Evolutionary conservation across 1,140 invertebrate species (phyloP), one percentile per base, ranked within the genome.

Genomic region (Anastatus disparis): DNA sequence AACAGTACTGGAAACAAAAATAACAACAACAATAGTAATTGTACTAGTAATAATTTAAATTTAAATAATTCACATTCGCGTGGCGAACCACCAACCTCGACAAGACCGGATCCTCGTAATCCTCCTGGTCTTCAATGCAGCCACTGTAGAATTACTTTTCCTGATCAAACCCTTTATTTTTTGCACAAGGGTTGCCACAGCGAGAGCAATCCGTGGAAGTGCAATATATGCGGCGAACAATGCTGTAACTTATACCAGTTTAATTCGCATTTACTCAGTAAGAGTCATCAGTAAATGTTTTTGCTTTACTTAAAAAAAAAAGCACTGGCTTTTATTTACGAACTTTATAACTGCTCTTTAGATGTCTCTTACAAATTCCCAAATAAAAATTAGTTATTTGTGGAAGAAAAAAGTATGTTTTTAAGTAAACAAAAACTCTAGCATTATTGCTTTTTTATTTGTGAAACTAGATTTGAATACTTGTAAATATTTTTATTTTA

Each of bases 171-270:
- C 0, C 88, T 98, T 31, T 98, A 98, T 86, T 96, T 98, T 86
- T 89, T 99, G 55, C 97, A 99, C 87, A 98, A 97, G 87, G 96
- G 96, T 72, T 95, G 97, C 82, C 97, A 99, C 87, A 96, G 95
- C 73, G 94, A 97, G 76, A 94, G 95, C 71, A 97, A 98, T 87
- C 96, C 97, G 0, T 98, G 96, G 95, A 96, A 96, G 84, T 99
- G 97, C 86, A 98, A 98, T 87, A 95, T 98, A 75, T 99, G 97
- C 84, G 96, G 96, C 27, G 94, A 96, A 84, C 91, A 93, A 78
- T 97, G 95, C 83, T 93, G 91, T 79, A 96, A 97, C 80, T 92
- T 97, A 35, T 97, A 98, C 85, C 95, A 97, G 85, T 99, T 99
- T 87, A 97, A 97, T 87, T 95, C 95, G 73, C 97, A 99, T 90